Evolutionary conservation across 2,888 invertebrate species (phyloP).

Genomic region (Philaethria dido): DNA sequence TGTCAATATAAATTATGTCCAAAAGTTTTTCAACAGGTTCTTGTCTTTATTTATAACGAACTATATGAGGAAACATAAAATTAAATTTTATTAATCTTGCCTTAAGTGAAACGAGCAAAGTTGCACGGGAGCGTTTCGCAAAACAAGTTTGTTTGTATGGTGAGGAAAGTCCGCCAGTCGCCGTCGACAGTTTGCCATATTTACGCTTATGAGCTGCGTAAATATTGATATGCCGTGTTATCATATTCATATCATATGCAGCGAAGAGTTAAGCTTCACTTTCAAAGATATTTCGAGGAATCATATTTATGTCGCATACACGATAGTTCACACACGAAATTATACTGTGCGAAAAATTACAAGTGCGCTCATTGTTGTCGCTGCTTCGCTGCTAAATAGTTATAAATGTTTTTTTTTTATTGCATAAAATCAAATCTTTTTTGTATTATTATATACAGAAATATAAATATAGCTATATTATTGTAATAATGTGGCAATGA

Average conservation of each 20-base stretch:
- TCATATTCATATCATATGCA: constrained; percentile 41
- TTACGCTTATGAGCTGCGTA: constrained; percentile 52
- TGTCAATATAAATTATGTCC: neutral
- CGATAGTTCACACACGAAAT: neutral
- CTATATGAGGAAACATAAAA: constrained; percentile 5
- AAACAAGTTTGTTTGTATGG: constrained; percentile 33
- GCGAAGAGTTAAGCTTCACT: constrained; percentile 21
- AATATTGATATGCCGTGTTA: constrained; percentile 60
- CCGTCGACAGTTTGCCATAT: constrained; percentile 40
- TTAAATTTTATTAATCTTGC: constrained; percentile 23
- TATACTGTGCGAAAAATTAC: neutral
- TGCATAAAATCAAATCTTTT: neutral
- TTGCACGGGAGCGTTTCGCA: constrained; percentile 20
- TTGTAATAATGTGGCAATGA: neutral
- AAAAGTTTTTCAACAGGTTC: constrained; percentile 12
- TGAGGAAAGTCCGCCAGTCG: constrained; percentile 26
- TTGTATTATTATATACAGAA: neutral
- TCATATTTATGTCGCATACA: neutral
- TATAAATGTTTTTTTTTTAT: neutral
- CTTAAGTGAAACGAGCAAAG: constrained; percentile 28
- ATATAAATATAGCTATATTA: constrained; percentile 3
- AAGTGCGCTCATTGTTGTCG: neutral
- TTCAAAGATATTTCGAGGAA: constrained; percentile 24
- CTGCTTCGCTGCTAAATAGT: neutral
- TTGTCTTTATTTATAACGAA: constrained; percentile 1